Evolutionary conservation across 2,888 invertebrate genomes (phyloP).

Genomic region (Mythimna pallens): DNA sequence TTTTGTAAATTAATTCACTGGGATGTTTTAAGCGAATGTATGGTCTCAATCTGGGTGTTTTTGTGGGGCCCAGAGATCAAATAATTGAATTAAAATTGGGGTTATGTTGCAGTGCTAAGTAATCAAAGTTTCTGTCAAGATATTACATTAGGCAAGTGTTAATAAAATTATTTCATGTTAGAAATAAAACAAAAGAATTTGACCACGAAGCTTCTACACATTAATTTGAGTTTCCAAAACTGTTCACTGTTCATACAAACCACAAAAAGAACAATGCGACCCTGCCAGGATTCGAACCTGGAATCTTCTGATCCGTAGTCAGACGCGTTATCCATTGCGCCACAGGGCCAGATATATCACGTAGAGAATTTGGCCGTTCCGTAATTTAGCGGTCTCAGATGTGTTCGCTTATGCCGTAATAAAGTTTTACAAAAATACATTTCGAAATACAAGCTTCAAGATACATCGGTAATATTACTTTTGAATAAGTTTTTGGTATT

Average conservation of each 20-base stretch:
- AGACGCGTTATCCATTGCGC: conserved; percentile 91
- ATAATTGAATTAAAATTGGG: conserved; percentile 10
- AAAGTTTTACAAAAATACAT: background rate
- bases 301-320: conserved; percentile 93
- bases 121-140: conserved; percentile 1
- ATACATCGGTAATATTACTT: background rate
- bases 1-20: conserved; percentile 59
- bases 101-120: background rate
- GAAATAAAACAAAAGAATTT: too few species aligned
- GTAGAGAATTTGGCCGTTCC: conserved; percentile 92
- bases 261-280: conserved; percentile 73
- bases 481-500: background rate
- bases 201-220: background rate
- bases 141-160: too few species aligned
- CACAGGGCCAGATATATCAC: conserved; percentile 90
- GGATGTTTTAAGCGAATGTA: conserved; percentile 51
- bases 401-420: background rate
- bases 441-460: background rate
- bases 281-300: conserved; percentile 92
- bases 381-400: conserved; percentile 88
- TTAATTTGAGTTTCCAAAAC: too few species aligned
- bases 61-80: conserved; percentile 7
- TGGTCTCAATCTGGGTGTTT: conserved; percentile 38
- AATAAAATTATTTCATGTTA: too few species aligned
- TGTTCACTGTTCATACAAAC: background rate